phyloP scores from a whole-genome alignment of 2,113 vertebrate genomes.

The Microcebus griseorufus region DNA sequence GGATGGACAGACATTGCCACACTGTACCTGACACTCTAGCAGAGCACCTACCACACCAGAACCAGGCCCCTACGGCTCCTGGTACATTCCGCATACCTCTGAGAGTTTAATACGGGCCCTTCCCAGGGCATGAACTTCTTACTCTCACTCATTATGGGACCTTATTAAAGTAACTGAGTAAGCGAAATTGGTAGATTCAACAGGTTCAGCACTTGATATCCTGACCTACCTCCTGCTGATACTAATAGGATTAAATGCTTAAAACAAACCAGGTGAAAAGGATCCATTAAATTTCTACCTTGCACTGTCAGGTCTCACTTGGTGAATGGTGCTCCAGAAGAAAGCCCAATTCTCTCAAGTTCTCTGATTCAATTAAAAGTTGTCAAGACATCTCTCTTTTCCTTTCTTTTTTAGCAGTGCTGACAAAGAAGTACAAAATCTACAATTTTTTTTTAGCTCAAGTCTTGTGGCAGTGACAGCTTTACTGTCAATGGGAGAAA shows the following conservation, averaged over 20 bases:
- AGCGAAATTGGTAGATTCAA: background rate
- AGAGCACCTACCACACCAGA: background rate
- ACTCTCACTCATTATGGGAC: background rate
- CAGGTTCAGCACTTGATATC: background rate
- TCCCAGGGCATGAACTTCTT: background rate
- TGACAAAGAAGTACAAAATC: slow-evolving; percentile 56
- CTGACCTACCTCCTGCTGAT: background rate
- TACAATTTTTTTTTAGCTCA: slow-evolving; percentile 31
- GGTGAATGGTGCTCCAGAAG: background rate
- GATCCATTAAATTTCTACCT: background rate
- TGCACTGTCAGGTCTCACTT: background rate
- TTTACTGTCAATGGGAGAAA: slow-evolving; percentile 56
- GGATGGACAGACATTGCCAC: too few relatives aligned
- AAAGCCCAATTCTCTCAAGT: background rate
- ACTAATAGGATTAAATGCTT: background rate
- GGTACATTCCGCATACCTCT: background rate
- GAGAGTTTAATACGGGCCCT: background rate
- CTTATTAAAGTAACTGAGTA: background rate
- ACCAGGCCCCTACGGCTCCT: background rate
- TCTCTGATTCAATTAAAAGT: slow-evolving; percentile 38
- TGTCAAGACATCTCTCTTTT: slow-evolving; percentile 33
- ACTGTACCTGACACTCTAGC: background rate
- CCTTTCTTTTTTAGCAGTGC: background rate
- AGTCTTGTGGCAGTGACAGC: slow-evolving; percentile 50
- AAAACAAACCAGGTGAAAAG: background rate